Evolutionary conservation across 2,888 invertebrate species (phyloP).

Genomic region (Phaonia tiefii): DNA sequence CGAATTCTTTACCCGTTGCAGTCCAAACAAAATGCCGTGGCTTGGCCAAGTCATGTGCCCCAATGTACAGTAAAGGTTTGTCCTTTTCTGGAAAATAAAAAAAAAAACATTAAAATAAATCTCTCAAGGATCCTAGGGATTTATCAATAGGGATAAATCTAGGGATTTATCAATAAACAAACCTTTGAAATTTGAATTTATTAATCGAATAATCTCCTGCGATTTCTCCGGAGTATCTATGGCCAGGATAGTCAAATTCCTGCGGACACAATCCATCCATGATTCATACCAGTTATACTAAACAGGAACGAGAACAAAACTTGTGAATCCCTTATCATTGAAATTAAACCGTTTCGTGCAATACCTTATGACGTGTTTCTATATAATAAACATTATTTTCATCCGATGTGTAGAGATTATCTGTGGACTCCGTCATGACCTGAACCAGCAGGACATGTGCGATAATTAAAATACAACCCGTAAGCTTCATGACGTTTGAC

Average conservation of each 20-base stretch:
- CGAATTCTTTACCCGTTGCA: background rate
- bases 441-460: background rate
- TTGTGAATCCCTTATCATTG: too few relatives aligned
- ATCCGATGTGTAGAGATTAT: background rate
- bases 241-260: conserved; percentile 7
- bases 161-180: background rate
- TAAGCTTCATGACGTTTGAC: background rate
- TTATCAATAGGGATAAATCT: too few relatives aligned
- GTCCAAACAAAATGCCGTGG: background rate
- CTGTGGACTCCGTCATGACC: background rate
- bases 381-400: conserved; percentile 19
- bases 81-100: background rate
- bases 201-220: conserved; percentile 34
- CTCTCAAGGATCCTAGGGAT: background rate
- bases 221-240: conserved; percentile 46
- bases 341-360: background rate
- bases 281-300: conserved; percentile 5
- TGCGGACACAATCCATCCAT: background rate
- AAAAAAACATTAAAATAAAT: background rate
- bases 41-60: background rate
- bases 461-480: background rate
- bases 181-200: conserved; percentile 46
- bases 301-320: background rate
- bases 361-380: conserved; percentile 5
- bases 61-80: conserved; percentile 7